A percentile compares a stretch with the other conserved stretches of the same genome.
Evolutionary conservation across 2,797 vertebrate genomes (phyloP).

Genomic region (Tolypeutes matacus): DNA sequence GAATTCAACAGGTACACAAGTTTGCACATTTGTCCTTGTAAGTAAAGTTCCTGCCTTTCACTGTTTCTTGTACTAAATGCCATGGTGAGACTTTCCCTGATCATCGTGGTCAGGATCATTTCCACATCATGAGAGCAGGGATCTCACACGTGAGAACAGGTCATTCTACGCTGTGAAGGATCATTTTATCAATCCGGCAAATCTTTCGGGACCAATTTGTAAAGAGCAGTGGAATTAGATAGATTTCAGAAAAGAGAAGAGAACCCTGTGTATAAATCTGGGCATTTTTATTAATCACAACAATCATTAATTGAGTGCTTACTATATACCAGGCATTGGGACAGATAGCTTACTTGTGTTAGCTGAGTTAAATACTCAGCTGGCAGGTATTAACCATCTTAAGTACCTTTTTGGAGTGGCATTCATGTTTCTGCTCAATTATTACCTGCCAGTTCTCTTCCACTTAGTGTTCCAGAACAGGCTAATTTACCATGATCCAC

Average conservation of each 20-base stretch:
- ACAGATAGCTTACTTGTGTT: slow-evolving; percentile 4
- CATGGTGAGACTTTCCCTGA: background rate
- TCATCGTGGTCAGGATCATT: background rate
- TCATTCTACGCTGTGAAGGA: background rate
- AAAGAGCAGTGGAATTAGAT: background rate
- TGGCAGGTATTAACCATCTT: slow-evolving; percentile 39
- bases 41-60: background rate
- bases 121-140: background rate
- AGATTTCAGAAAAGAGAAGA: background rate
- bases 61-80: background rate
- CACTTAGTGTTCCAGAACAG: background rate
- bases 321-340: slow-evolving; percentile 46
- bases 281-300: background rate
- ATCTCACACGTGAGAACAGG: background rate
- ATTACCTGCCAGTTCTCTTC: slow-evolving; percentile 62
- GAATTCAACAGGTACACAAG: background rate
- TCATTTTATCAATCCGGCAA: background rate
- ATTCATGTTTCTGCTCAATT: slow-evolving; percentile 62
- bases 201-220: background rate
- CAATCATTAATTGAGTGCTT: slow-evolving; percentile 68
- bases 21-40: background rate
- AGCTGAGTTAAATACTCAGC: slow-evolving; percentile 19
- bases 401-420: slow-evolving; percentile 54
- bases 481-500: slow-evolving; percentile 44
- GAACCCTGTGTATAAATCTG: background rate